Evolutionary conservation across 2,113 vertebrate species (phyloP).

Genomic region (Bubo scandiacus): DNA sequence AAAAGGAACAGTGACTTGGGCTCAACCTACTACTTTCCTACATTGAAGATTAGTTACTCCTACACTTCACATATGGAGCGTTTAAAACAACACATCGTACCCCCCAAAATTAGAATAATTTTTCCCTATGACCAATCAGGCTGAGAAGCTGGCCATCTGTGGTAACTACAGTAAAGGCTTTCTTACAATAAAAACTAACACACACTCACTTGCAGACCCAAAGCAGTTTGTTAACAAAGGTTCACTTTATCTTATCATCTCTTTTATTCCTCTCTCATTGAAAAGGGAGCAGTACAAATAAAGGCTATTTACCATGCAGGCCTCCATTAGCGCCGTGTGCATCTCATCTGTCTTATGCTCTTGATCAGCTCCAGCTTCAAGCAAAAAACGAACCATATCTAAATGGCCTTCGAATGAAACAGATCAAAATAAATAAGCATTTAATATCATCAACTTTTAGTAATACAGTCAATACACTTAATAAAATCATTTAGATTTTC

Average conservation of each 20-base stretch:
- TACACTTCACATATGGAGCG: neutral
- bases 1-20: neutral
- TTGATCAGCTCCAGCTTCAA: conserved; percentile 98
- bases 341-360: conserved; percentile 99
- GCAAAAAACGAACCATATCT: conserved; percentile 98
- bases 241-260: neutral
- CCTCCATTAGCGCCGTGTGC: conserved; percentile 99
- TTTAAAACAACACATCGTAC: neutral
- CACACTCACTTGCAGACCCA: neutral
- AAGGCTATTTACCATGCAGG: conserved; percentile 91
- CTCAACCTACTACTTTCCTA: neutral
- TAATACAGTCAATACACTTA: neutral
- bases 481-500: neutral
- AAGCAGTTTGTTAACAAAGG: neutral
- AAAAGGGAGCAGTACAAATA: neutral
- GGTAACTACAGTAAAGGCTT: neutral
- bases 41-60: neutral
- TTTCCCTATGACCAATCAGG: neutral
- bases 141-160: neutral
- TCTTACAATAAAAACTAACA: neutral
- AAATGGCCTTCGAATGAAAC: conserved; percentile 86
- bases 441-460: neutral
- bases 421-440: neutral
- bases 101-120: neutral
- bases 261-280: neutral